phyloP scores from a whole-genome alignment of 2,113 vertebrate genomes.

The Danionella cerebrum region DNA sequence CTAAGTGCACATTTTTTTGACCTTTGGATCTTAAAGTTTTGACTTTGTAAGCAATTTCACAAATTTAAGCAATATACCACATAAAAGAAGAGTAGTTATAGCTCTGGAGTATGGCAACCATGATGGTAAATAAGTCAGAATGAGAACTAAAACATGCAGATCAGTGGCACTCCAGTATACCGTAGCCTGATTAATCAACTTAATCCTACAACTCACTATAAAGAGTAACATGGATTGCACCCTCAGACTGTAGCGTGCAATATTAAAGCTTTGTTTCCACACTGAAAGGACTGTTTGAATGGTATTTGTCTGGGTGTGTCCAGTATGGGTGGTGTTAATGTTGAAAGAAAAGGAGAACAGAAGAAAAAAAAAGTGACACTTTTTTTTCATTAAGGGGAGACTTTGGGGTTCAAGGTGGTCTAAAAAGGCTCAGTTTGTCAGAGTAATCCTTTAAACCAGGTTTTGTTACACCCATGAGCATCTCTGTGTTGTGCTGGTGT shows the following conservation, averaged over 20 bases:
- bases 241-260: background rate
- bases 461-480: background rate
- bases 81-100: too few relatives aligned
- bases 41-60: too few relatives aligned
- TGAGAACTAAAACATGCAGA: too few relatives aligned
- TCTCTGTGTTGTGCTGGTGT: constrained; percentile 11
- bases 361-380: background rate
- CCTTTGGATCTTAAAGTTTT: too few relatives aligned
- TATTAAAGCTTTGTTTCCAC: constrained; percentile 9
- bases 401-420: background rate
- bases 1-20: too few relatives aligned
- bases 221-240: background rate
- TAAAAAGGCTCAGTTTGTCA: background rate
- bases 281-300: background rate
- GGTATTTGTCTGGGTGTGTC: constrained; percentile 13
- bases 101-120: too few relatives aligned
- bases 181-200: background rate
- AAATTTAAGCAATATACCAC: too few relatives aligned
- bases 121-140: too few relatives aligned
- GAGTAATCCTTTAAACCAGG: background rate
- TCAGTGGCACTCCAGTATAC: too few relatives aligned
- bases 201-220: background rate
- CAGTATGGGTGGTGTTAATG: background rate
- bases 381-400: constrained; percentile 8
- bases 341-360: constrained; percentile 18